These are phyloP conservation scores for Cyprinella venusta DNA, from an alignment of 2,797 vertebrate species.

Conservation along the genomic window DNA sequence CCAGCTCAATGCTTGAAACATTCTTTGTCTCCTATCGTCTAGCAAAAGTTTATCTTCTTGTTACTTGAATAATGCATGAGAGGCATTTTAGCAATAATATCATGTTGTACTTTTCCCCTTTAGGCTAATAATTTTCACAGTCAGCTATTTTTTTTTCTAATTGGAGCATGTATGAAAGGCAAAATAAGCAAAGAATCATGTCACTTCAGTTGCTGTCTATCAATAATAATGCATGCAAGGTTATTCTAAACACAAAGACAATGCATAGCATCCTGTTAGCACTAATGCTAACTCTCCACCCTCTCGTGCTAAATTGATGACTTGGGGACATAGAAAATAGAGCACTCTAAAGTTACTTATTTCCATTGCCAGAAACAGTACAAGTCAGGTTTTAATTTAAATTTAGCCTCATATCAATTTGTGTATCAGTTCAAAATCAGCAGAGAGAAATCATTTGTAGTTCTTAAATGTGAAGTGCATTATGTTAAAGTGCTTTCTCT, in stretches of 20 bases:
- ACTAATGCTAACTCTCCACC: neutral
- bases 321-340: neutral
- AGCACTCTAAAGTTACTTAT: conserved; percentile 1
- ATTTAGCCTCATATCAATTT: neutral
- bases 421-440: neutral
- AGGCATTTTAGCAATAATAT: conserved; percentile 75
- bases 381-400: neutral
- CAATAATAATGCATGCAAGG: conserved; percentile 25
- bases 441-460: conserved; percentile 10
- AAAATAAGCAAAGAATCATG: neutral
- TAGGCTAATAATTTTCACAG: conserved; percentile 12
- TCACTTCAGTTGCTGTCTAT: conserved; percentile 11
- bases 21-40: conserved; percentile 37
- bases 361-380: neutral
- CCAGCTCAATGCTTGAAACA: conserved; percentile 17
- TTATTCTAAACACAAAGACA: conserved; percentile 8
- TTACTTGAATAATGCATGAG: conserved; percentile 69
- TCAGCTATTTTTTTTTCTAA: conserved; percentile 21
- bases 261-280: neutral
- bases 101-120: conserved; percentile 50
- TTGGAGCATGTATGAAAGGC: conserved; percentile 29
- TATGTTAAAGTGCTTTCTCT: conserved; percentile 17
- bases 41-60: conserved; percentile 56
- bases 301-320: conserved; percentile 14
- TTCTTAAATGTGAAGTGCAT: conserved; percentile 36